Conservation (phyloP, 2,888 invertebrate genomes). For the Junonia oenone region DNA sequence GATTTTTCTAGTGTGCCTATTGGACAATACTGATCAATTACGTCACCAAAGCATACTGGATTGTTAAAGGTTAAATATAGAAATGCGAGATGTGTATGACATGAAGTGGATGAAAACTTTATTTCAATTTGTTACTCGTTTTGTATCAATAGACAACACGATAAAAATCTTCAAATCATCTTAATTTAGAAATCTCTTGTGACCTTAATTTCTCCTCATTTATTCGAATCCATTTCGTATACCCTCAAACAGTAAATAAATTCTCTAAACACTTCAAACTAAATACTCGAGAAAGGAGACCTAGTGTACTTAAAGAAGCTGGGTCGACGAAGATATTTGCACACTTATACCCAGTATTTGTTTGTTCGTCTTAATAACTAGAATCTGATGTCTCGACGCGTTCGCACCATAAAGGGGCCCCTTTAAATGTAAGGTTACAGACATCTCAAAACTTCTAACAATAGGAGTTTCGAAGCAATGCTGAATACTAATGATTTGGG, state of each 20-base stretch:
- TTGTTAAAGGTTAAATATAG: no score
- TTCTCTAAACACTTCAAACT: background rate
- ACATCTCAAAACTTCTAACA: constrained; percentile 16
- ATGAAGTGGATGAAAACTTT: no score
- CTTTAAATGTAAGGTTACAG: constrained; percentile 14
- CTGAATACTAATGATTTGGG: constrained; percentile 15
- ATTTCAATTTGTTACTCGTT: no score
- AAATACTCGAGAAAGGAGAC: background rate
- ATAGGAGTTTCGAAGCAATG: constrained; percentile 10
- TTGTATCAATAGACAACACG: no score
- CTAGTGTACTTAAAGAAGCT: background rate
- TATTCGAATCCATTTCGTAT: background rate
- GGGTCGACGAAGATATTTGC: background rate
- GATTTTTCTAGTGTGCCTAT: no score
- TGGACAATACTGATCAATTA: no score
- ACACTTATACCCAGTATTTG: background rate
- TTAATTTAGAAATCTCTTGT: no score
- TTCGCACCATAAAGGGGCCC: constrained; percentile 10
- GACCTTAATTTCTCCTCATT: no score
- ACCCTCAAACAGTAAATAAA: background rate
- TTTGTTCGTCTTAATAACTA: background rate
- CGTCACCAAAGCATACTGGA: no score
- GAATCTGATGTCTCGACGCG: constrained; percentile 7
- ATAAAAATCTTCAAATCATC: no score
- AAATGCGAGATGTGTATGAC: no score